Evolutionary conservation across 2,888 invertebrate species (phyloP), one percentile per base, ranked within the genome.

Genomic region (Caenorhabditis zanzibari): DNA sequence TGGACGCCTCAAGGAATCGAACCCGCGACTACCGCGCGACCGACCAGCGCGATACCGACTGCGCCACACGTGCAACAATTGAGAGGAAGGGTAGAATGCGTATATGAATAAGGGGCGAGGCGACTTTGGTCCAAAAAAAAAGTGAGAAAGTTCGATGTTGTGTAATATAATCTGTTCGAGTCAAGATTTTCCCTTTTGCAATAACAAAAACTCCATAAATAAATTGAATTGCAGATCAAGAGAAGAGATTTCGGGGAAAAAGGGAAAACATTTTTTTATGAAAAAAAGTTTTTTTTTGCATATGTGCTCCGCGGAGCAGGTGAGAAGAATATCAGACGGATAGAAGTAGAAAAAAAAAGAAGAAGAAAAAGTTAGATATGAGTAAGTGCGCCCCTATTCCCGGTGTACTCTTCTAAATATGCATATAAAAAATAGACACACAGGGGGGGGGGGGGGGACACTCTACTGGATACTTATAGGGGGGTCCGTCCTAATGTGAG

Each of bases 381-480:
- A 77, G 76, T 41, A 77, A 26, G 47, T 19, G 28, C 16, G 24
- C 12, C 12, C n/a, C 52, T 66, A 10, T 38, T 38, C 38, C 38
- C 52, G 2, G 52, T n/a, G 54, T 26, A 19, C 19, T 12, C 26
- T 9, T 19, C 49, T 68, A 68, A 56, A 74, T 54, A 61, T 64
- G 56, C 56, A 54, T 41, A 63, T 54, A 71, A 63, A 77, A 77
- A 77, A 77, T 16, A 24, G 38, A 59, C 61, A 44, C n/a, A n/a
- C n/a, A n/a, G n/a, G n/a, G n/a, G n/a, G n/a, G n/a, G 63, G 14
- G 41, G 69, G 61, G 69, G 19, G 19, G 19, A 47, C 47, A 47
- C n/a, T 61, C 77, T 59, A 76, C 68, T 77, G 77, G 77, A 77
- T 77, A 77, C 77, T 77, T 77, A 77, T 77, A 77, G 63, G 69